Evolutionary conservation across 1,140 invertebrate genomes (phyloP).

Genomic region (Archivesica marissinica): DNA sequence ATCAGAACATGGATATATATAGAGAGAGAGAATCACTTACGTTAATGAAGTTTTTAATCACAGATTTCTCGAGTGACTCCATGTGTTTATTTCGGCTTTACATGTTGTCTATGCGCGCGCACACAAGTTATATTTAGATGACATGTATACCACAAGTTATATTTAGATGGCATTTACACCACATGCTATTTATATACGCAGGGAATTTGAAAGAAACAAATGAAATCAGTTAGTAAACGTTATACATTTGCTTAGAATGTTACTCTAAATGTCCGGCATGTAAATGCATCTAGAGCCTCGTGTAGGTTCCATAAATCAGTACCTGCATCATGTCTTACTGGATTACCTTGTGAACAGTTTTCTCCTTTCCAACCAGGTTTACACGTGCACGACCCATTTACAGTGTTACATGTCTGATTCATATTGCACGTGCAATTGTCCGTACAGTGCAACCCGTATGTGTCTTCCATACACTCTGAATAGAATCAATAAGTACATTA

Average conservation of each 20-base stretch:
- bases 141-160: too few relatives aligned
- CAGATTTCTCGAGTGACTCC: neutral
- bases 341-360: neutral
- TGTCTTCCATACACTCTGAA: neutral
- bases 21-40: neutral
- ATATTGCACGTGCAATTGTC: neutral
- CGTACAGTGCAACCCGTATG: neutral
- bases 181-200: too few relatives aligned
- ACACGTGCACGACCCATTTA: neutral
- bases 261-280: neutral
- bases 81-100: too few relatives aligned
- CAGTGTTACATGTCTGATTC: neutral
- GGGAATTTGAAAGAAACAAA: too few relatives aligned
- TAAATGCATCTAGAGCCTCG: neutral
- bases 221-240: neutral
- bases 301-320: neutral
- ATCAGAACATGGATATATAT: neutral
- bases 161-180: too few relatives aligned
- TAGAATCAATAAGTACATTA: slow-evolving; percentile 13
- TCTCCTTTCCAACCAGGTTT: neutral
- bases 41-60: neutral
- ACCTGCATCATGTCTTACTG: neutral
- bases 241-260: neutral
- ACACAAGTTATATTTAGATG: too few relatives aligned
- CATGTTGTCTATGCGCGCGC: too few relatives aligned